phyloP scores from a whole-genome alignment of 2,113 vertebrate genomes.

The Phodopus roborovskii region DNA sequence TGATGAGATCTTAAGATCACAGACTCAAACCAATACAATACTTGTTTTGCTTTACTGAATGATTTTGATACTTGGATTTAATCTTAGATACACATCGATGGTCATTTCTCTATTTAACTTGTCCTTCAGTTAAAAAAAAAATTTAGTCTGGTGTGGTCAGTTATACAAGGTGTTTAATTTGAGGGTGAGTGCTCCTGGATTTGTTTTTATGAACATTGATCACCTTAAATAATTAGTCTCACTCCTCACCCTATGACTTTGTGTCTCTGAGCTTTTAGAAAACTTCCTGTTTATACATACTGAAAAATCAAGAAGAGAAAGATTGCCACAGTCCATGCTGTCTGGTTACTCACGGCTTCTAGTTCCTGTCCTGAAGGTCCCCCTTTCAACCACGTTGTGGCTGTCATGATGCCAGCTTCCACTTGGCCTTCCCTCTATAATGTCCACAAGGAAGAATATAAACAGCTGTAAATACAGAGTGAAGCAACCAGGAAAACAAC shows the following conservation, averaged over 20 bases:
- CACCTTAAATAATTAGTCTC: constrained; percentile 33
- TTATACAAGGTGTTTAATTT: neutral
- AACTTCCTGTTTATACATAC: neutral
- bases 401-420: constrained; percentile 93
- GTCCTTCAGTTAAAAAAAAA: neutral
- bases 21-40: constrained; percentile 10
- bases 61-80: constrained; percentile 39
- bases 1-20: constrained; percentile 21
- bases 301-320: constrained; percentile 21
- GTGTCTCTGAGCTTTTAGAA: neutral
- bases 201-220: constrained; percentile 37
- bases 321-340: neutral
- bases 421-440: constrained; percentile 94
- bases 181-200: neutral
- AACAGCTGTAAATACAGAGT: neutral
- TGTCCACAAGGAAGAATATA: constrained; percentile 51
- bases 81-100: neutral
- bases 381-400: constrained; percentile 88
- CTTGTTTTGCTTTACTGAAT: constrained; percentile 39
- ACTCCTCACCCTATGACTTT: neutral
- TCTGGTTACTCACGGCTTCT: constrained; percentile 87
- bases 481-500: neutral
- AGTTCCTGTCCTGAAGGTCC: constrained; percentile 48
- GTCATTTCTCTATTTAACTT: constrained; percentile 50
- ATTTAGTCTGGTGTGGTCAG: neutral